phyloP scores from a whole-genome alignment of 2,797 vertebrate genomes.

The Chelmon rostratus region DNA sequence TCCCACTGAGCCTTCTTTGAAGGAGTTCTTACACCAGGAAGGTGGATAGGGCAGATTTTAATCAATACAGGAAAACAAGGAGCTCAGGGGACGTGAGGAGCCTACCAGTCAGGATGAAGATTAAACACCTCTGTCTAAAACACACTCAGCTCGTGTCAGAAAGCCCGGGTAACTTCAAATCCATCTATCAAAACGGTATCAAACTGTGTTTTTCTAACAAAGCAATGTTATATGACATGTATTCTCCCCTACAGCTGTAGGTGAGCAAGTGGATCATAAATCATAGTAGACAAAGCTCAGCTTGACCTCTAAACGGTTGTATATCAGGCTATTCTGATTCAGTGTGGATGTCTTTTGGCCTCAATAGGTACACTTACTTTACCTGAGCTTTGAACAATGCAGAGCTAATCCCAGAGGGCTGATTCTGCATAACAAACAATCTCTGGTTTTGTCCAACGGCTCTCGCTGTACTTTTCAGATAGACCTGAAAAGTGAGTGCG shows the following conservation, averaged over 20 bases:
- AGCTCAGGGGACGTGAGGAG: slow-evolving; percentile 85
- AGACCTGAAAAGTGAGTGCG: slow-evolving; percentile 41
- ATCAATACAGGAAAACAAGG: slow-evolving; percentile 89
- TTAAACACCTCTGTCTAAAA: slow-evolving; percentile 88
- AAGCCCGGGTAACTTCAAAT: slow-evolving; percentile 85
- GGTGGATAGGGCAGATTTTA: slow-evolving; percentile 85
- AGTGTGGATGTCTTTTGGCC: slow-evolving; percentile 92
- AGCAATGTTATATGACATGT: slow-evolving; percentile 87
- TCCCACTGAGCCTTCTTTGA: slow-evolving; percentile 85
- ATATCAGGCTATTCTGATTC: slow-evolving; percentile 96
- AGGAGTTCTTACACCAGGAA: slow-evolving; percentile 85
- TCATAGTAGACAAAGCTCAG: slow-evolving; percentile 94
- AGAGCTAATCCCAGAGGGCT: slow-evolving; percentile 86
- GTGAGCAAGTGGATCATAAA: slow-evolving; percentile 95
- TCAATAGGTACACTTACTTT: slow-evolving; percentile 88
- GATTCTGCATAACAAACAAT: slow-evolving; percentile 82
- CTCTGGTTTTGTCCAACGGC: slow-evolving; percentile 62
- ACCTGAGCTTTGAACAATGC: slow-evolving; percentile 91
- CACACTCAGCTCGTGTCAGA: slow-evolving; percentile 85
- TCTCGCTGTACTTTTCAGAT: slow-evolving; percentile 53
- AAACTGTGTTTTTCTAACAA: slow-evolving; percentile 89
- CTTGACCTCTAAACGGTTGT: slow-evolving; percentile 97
- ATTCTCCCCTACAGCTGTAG: slow-evolving; percentile 91
- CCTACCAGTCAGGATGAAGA: slow-evolving; percentile 87
- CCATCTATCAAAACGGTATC: slow-evolving; percentile 88